Evolutionary conservation across 1,140 invertebrate genomes (phyloP).

Genomic region (Drosophila gunungcola): DNA sequence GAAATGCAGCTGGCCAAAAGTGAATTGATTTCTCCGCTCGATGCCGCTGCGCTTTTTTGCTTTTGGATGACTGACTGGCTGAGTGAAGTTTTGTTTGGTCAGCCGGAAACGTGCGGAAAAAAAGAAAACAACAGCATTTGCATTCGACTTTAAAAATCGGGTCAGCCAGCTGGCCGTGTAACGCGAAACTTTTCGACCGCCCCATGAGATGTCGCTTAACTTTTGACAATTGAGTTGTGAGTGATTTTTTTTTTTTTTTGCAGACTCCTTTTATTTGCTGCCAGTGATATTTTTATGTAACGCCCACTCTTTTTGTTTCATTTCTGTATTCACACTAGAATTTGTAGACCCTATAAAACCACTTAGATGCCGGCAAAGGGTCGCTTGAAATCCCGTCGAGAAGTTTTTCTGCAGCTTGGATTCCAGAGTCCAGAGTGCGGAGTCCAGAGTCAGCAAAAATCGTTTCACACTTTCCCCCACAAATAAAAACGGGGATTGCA

Average conservation of each 20-base stretch:
- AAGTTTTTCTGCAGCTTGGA: slow-evolving; percentile 58
- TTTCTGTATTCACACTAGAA: slow-evolving; percentile 55
- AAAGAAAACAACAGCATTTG: slow-evolving; percentile 60
- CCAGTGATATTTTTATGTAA: slow-evolving; percentile 7
- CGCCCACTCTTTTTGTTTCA: slow-evolving; percentile 1
- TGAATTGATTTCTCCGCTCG: slow-evolving; percentile 68
- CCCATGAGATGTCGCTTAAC: slow-evolving; percentile 43
- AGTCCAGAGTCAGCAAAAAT: slow-evolving; percentile 66
- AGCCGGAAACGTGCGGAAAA: slow-evolving; percentile 60
- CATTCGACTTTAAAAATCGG: slow-evolving; percentile 65
- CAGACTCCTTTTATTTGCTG: slow-evolving; percentile 11
- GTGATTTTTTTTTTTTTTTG: slow-evolving; percentile 25
- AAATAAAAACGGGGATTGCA: slow-evolving; percentile 41
- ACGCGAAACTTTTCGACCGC: slow-evolving; percentile 53
- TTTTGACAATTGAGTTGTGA: slow-evolving; percentile 75
- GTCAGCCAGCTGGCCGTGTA: slow-evolving; percentile 58
- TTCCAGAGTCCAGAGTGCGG: slow-evolving; percentile 51
- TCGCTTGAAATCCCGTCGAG: slow-evolving; percentile 31
- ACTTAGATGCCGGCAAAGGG: slow-evolving; percentile 46
- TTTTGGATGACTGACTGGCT: slow-evolving; percentile 53
- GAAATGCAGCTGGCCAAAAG: slow-evolving; percentile 63
- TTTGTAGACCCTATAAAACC: slow-evolving; percentile 58
- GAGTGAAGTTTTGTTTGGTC: slow-evolving; percentile 76
- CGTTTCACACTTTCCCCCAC: slow-evolving; percentile 49
- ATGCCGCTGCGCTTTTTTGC: slow-evolving; percentile 65